Conservation (phyloP, 2,888 invertebrate genomes). For the Rhimphoctona megacephalus region DNA sequence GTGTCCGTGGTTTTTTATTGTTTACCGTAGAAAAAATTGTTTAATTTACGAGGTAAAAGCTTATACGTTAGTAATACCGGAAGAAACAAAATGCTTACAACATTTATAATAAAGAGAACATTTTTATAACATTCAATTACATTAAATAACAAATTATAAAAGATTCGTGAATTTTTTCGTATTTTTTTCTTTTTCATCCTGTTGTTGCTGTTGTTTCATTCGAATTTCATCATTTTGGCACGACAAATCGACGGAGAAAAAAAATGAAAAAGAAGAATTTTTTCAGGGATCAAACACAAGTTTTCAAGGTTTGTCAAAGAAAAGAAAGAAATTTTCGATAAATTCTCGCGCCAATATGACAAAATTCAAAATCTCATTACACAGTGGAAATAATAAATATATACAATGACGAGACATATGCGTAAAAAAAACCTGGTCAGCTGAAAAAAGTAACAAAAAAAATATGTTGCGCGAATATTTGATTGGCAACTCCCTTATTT, state of each 20-base stretch:
- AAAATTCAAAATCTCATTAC: slow-evolving; percentile 73
- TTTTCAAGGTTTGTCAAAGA: neutral
- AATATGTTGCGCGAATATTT: slow-evolving; percentile 78
- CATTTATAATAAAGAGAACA: slow-evolving; percentile 82
- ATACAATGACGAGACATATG: slow-evolving; percentile 75
- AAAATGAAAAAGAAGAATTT: neutral
- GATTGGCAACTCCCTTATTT: slow-evolving; percentile 25
- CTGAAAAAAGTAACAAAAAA: slow-evolving; percentile 76
- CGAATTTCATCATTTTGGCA: slow-evolving; percentile 72
- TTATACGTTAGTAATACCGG: slow-evolving; percentile 83
- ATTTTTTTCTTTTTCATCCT: neutral
- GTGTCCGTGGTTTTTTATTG: slow-evolving; percentile 47
- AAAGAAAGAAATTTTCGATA: slow-evolving; percentile 38
- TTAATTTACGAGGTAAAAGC: slow-evolving; percentile 81
- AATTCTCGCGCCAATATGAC: slow-evolving; percentile 71
- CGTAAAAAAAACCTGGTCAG: slow-evolving; percentile 64
- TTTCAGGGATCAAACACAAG: neutral
- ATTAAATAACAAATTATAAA: slow-evolving; percentile 85
- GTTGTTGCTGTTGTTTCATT: slow-evolving; percentile 60
- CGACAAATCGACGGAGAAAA: slow-evolving; percentile 11
- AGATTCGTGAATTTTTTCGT: slow-evolving; percentile 75
- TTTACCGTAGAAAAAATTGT: slow-evolving; percentile 80
- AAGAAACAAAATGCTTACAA: slow-evolving; percentile 83
- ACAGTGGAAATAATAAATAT: slow-evolving; percentile 83
- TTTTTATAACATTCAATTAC: slow-evolving; percentile 82